Evolutionary conservation across 2,888 invertebrate species (phyloP).

Genomic region (Leptarthrus brevirostris): DNA sequence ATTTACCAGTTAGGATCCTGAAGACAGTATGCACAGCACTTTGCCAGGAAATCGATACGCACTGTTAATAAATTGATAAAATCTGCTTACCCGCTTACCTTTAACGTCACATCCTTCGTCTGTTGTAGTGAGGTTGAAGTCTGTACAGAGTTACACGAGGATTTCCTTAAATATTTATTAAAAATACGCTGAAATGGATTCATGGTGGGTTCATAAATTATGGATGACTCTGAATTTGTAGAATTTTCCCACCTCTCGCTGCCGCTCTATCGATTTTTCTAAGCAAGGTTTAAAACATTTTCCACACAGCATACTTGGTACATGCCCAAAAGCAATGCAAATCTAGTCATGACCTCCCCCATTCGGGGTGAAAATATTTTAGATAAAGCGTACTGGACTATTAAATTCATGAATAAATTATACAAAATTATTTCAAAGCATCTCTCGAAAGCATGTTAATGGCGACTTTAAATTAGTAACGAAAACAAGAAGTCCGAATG

Average conservation of each 20-base stretch:
- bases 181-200: conserved; percentile 9
- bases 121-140: too few relatives aligned
- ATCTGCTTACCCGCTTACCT: conserved; percentile 19
- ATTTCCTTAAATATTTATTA: conserved; percentile 1
- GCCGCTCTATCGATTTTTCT: conserved; percentile 30
- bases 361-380: conserved; percentile 7
- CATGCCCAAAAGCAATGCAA: not conserved
- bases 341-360: conserved; percentile 20
- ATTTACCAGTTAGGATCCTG: not conserved
- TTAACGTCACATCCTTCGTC: not conserved
- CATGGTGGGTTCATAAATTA: conserved; percentile 30
- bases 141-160: not conserved
- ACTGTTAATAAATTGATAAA: conserved; percentile 46
- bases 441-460: not conserved
- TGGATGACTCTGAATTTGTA: conserved; percentile 29
- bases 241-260: conserved; percentile 7
- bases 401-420: conserved; percentile 36
- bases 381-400: not conserved
- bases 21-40: not conserved
- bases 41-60: conserved; percentile 22
- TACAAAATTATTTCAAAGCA: not conserved
- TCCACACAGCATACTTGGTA: not conserved
- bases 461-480: not conserved
- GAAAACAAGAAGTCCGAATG: not conserved
- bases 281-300: conserved; percentile 10